Conservation (phyloP, 2,888 invertebrate species). For the Linnaemya vulpina region DNA sequence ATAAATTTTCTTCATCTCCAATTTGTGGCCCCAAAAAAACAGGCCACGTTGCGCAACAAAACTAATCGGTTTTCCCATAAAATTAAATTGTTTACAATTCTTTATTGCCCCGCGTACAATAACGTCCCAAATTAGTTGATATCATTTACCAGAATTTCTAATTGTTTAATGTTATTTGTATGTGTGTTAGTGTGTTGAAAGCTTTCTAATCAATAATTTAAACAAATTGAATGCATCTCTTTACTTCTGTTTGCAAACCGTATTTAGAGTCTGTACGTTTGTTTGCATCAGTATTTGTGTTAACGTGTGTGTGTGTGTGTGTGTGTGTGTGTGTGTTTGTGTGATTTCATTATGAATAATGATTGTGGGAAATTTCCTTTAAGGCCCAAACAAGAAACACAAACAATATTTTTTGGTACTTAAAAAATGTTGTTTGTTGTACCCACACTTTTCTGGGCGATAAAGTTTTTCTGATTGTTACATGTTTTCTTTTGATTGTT, state of each 20-base stretch:
- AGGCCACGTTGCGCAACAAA: neutral
- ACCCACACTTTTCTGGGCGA: conserved; percentile 64
- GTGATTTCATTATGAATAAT: conserved; percentile 62
- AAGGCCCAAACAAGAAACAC: conserved; percentile 13
- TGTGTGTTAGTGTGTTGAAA: conserved; percentile 25
- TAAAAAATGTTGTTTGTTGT: conserved; percentile 36
- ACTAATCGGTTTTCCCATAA: conserved; percentile 25
- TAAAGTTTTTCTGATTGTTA: conserved; percentile 59
- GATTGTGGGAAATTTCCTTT: conserved; percentile 67
- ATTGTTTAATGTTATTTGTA: conserved; percentile 20
- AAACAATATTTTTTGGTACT: conserved; percentile 16
- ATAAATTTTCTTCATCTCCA: too few relatives aligned
- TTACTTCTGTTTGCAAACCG: conserved; percentile 33
- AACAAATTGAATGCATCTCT: conserved; percentile 57
- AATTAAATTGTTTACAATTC: conserved; percentile 8
- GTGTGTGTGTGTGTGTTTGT: neutral
- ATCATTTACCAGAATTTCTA: conserved; percentile 17
- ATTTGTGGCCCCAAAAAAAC: neutral
- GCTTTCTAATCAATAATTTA: conserved; percentile 69
- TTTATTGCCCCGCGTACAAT: conserved; percentile 17
- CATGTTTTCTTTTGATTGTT: conserved; percentile 49
- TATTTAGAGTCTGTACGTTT: neutral
- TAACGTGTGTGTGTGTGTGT: neutral
- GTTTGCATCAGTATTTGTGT: neutral
- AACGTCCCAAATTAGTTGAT: conserved; percentile 28